Evolutionary conservation across 2,888 invertebrate species (phyloP), one percentile per base, ranked within the genome.

Genomic region (Agrochola circellaris): DNA sequence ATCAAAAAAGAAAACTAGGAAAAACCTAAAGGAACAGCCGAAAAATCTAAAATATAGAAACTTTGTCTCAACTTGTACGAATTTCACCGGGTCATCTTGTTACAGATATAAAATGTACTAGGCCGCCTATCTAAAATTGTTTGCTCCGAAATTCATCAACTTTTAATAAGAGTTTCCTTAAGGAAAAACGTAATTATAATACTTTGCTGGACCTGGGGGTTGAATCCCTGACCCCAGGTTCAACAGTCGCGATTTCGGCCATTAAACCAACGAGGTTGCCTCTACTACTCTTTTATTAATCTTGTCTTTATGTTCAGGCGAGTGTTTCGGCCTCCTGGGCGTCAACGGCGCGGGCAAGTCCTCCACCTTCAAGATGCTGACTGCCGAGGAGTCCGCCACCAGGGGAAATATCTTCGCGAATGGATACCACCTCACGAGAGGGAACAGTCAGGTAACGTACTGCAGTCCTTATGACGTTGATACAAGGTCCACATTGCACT

Each of bases 271-370:
- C 45, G 11, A 15, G 8, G 30, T 30, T 5, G 8, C 23, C 20
- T 48, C 20, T 30, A 15, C 9, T 48, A 34, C 9, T 6, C 20
- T 30, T 26, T 15, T 11, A 34, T 48, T 17, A 23, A 67, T 58
- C 2, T 7, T 26, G 7, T 17, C 17, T 13, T 54, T 8, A 8
- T 64, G 6, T 65, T 5, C 54, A 90, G 98, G 98, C 5, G 98
- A 98, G 93, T 99, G 98, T 90, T 98, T 98, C 91, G 99, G 99
- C 0, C 95, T 99, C 48, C 95, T 99, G 75, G 99, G 99, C 0
- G 98, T 98, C n/a, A 99, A 99, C 93, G 98, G 99, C 20, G 98
- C 99, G 0, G 99, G 98, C 13, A 99, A 99, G 94, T 98, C 98
- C 0, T 98, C 98, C 6, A 98, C 98, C 0, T 99, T 99, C 94